Conservation (phyloP, 2,113 vertebrate genomes). For the Proteles cristata region DNA sequence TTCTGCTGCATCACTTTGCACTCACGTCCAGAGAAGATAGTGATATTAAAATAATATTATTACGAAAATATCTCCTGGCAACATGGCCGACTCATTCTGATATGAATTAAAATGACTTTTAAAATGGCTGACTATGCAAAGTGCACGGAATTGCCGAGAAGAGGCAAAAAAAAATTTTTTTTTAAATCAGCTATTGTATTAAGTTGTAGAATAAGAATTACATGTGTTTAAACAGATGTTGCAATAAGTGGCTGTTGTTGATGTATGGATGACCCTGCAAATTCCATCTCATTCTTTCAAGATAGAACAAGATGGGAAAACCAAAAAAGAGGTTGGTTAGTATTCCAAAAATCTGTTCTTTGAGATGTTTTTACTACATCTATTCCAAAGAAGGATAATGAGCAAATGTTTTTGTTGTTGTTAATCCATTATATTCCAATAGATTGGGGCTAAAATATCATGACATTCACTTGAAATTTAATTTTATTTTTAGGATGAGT, state of each 20-base stretch:
- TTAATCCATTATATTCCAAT: neutral
- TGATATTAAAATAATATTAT: neutral
- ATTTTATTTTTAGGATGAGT: neutral
- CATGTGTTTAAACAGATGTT: neutral
- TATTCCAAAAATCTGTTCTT: neutral
- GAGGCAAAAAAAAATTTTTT: neutral
- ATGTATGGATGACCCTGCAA: neutral
- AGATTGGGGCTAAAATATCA: neutral
- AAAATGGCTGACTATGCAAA: neutral
- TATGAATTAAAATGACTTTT: conserved; percentile 16
- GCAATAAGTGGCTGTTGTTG: neutral
- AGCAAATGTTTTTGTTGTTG: neutral
- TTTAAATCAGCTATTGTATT: neutral
- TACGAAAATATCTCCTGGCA: neutral
- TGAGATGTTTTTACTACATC: neutral
- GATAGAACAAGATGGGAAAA: neutral
- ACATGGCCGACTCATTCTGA: neutral
- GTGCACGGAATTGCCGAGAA: neutral
- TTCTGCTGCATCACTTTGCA: neutral
- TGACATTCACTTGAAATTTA: neutral
- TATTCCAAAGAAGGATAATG: neutral
- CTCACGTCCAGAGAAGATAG: neutral
- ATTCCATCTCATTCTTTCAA: neutral
- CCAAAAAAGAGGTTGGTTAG: neutral
- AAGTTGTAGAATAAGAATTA: neutral